Evolutionary conservation across 2,113 vertebrate species (phyloP), one percentile per base, ranked within the genome.

Genomic region (Pseudorectes ferrugineus): DNA sequence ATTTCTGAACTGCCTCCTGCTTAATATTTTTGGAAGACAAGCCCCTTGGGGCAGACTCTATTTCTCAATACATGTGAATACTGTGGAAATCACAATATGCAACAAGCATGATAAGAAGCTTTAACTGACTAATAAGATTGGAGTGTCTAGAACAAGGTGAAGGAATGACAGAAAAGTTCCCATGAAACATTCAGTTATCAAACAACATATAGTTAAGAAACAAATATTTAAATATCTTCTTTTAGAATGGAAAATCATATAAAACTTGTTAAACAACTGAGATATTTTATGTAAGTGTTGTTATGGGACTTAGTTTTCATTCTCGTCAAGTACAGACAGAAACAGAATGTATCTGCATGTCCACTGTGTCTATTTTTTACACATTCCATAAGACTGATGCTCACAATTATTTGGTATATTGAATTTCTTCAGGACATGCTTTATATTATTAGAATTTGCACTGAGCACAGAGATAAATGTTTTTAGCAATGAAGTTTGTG

Each of bases 401-500:
- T 94, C 62, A 80, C 72, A 93, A 89, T 96, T 93, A 93, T 83
- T 93, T 75, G 67, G 46, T 22, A 59, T 95, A 96, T 94, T 94
- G 73, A 89, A 94, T 97, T 96, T 97, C 95, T 96, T 88, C 73
- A 63, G 76, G 62, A 77, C 80, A 68, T 94, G 61, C 9, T 58
- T 95, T 79, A 54, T 96, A 88, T 95, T 94, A 89, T 81, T 89
- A 87, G 91, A 78, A 65, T 92, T 93, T 91, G 51, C 52, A 95
- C 55, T 77, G 52, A 87, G 45, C 7, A 8, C 31, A 76, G 62
- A 85, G 66, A 95, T 81, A 93, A 67, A 87, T 77, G 80, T 42
- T 97, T 95, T 89, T 76, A 91, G 70, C 92, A 70, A 73, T 82
- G 62, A 93, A 87, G 68, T 94, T 96, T 93, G 61, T 85, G 96